A percentile compares a stretch with the other conserved stretches of the same genome.
Evolutionary conservation across 1,140 invertebrate species (phyloP).

Genomic region (Tetranychus cinnabarinus): DNA sequence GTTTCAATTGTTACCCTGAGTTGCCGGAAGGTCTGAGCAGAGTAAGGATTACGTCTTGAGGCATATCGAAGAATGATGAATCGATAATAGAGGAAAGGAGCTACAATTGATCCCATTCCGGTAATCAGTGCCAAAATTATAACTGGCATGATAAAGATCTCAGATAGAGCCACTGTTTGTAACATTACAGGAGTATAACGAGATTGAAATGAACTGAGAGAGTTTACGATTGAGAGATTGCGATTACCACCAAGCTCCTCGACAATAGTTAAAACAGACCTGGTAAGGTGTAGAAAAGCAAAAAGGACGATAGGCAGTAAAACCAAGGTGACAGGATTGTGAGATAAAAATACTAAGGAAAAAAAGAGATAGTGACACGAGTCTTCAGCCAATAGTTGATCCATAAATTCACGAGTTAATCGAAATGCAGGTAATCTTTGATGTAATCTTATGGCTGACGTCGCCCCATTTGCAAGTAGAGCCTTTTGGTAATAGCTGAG

Average conservation of each 20-base stretch:
- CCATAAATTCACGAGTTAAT: conserved; percentile 43
- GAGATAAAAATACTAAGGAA: conserved; percentile 74
- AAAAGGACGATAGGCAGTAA: conserved; percentile 66
- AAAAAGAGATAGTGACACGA: conserved; percentile 89
- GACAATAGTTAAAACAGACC: background rate
- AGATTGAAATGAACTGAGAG: conserved; percentile 8
- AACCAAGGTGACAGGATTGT: conserved; percentile 62
- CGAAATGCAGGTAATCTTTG: conserved; percentile 60
- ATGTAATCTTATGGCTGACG: conserved; percentile 72
- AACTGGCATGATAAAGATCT: conserved; percentile 8
- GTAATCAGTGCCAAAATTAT: conserved; percentile 5
- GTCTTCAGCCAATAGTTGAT: conserved; percentile 57
- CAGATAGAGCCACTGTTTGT: conserved; percentile 7
- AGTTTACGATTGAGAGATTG: conserved; percentile 13
- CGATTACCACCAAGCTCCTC: background rate
- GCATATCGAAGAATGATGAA: conserved; percentile 67
- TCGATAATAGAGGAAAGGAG: conserved; percentile 83
- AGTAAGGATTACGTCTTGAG: conserved; percentile 82
- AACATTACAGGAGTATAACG: conserved; percentile 5
- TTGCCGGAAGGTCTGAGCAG: conserved; percentile 22
- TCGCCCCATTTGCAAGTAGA: conserved; percentile 68
- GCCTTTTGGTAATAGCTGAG: conserved; percentile 53
- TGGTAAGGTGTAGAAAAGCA: conserved; percentile 52
- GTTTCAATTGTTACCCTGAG: conserved; percentile 1
- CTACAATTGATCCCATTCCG: conserved; percentile 23